Base-by-base conservation (phyloP, 2,888 invertebrate species). In the Oxycera nigricornis region DNA sequence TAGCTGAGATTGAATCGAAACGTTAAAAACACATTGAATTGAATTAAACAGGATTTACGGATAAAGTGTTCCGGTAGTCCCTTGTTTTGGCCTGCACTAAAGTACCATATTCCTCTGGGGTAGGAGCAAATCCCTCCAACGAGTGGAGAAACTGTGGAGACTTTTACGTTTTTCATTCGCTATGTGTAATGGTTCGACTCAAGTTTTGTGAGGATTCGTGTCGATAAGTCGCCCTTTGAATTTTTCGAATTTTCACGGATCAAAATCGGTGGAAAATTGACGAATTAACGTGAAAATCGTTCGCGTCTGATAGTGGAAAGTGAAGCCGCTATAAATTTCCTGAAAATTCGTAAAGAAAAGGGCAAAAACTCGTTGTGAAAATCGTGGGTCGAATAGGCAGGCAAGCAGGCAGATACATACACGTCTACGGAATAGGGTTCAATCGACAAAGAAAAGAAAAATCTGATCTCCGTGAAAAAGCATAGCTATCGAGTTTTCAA, bases 201-300 rank as follows among this genome's bases (percentile, higher is more conserved):
- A 70, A 70, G 70, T 70, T 70, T 55, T 55, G 70, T 70, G 70
- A 70, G 70, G 70, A 70, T 26, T 70, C 70, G 70, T 70, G 55
- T 35, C 70, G 70, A 52, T 52, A 35, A 55, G 70, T 70, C 55
- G 70, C 35, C 55, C 70, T 28, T 70, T 24, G 30, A 52, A 70
- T 30, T 70, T 70, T 70, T 70, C 31, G 55, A 70, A 70, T 70
- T 70, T 70, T 70, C 70, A 70, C 35, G 52, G 55, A 30, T 52
- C 30, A 26, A 52, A 52, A 52, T 28, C 55, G 52, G 35, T 70
- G 30, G 52, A 70, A 70, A 70, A 70, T 55, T 70, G 22, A 31
- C 20, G 70, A 70, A 70, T 70, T 70, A 30, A n/a, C 20, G 52
- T 52, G 70, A 31, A 70, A 70, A 70, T n/a, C 20, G 11, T 11